These are phyloP conservation scores for Hystrix cristata DNA, from an alignment of 2,113 vertebrate genomes.

Conservation along the genomic window DNA sequence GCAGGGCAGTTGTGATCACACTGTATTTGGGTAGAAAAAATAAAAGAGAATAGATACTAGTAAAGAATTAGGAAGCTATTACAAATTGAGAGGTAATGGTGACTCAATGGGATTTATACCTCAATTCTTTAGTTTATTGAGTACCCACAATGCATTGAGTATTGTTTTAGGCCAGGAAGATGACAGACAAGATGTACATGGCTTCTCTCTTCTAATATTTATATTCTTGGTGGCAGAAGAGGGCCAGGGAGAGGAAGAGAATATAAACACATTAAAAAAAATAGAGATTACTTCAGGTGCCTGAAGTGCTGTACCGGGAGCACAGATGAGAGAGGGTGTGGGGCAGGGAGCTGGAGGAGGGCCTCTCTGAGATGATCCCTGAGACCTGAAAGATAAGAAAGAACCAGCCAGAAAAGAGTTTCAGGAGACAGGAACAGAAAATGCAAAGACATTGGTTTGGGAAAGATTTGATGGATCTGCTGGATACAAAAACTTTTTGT, in stretches of 20 bases:
- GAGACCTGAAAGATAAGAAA: constrained; percentile 16
- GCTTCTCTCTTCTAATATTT: not conserved
- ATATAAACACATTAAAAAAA: constrained; percentile 27
- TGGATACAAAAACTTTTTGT: not conserved
- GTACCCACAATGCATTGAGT: not conserved
- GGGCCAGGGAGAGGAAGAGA: not conserved
- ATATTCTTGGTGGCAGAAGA: not conserved
- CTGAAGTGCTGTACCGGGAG: not conserved
- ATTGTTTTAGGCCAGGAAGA: constrained; percentile 38
- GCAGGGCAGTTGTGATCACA: not conserved
- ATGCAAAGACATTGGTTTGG: not conserved
- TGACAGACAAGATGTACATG: not conserved
- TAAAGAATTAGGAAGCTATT: constrained; percentile 31
- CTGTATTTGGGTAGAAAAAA: constrained; percentile 37
- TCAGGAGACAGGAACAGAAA: not conserved
- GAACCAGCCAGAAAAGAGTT: not conserved
- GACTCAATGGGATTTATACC: constrained; percentile 18
- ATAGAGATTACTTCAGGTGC: not conserved
- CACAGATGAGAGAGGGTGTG: not conserved
- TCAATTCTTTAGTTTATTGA: constrained; percentile 24
- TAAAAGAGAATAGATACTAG: not conserved
- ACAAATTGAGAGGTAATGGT: constrained; percentile 32
- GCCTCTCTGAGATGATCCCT: not conserved
- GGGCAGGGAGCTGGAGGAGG: not conserved
- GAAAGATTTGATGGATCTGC: not conserved